Base-by-base conservation (phyloP, 2,888 invertebrate species). In the Masnerella sp. region DNA sequence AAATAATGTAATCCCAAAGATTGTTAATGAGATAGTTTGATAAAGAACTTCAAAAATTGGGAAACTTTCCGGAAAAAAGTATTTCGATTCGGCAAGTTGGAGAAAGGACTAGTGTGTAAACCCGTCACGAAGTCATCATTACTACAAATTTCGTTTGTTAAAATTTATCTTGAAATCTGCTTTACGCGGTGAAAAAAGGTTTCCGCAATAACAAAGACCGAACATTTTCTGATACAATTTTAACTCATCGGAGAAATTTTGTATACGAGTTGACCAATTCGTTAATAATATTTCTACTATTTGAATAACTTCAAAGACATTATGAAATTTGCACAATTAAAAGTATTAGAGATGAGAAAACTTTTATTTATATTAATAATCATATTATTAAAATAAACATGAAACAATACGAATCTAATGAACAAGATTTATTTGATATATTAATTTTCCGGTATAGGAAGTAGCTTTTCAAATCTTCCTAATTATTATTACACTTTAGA, bases 101-200 rank as follows among this genome's bases (percentile, higher is more conserved):
- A 14, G n/a, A 52, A 64, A 49, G 30, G 25, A 62, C 4, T 42
- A 15, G 32, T 34, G 32, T 51, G 11, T 32, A 47, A 36, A 61
- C 15, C 34, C 12, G 40, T 40, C n/a, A 17, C 12, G 18, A 12
- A 47, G 38, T 36, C 38, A 28, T 54, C 40, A 40, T 56, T 56
- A 65, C 30, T 45, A 25, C 18, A 65, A 54, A 56, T 56, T 28
- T 38, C 15, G 54, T 54, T 64, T 45, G 45, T 64, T 64, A 52
- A 54, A 64, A 54, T 52, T 54, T 64, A 52, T 64, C 43, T 54
- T 15, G 52, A 54, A 54, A n/a, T n/a, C n/a, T n/a, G n/a, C n/a
- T n/a, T n/a, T n/a, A n/a, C n/a, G n/a, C n/a, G n/a, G n/a, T n/a
- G n/a, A n/a, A n/a, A n/a, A n/a, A n/a, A n/a, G n/a, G n/a, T n/a